phyloP scores from a whole-genome alignment of 64 coral and sea anemone genomes.

The Stylophora pistillata region DNA sequence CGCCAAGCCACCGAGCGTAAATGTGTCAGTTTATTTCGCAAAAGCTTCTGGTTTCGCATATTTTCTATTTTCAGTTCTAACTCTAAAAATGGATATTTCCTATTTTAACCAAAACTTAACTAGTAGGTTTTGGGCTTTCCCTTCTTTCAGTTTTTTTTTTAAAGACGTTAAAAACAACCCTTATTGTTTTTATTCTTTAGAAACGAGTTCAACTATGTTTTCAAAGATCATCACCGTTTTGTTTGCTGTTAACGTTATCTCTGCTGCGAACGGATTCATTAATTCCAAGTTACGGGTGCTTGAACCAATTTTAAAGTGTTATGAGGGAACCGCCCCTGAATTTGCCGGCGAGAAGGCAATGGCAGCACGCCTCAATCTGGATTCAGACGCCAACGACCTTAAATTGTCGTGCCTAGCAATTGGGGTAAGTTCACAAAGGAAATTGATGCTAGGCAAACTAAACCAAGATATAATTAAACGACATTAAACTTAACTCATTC shows the following conservation, averaged over 20 bases:
- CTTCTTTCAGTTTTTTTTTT: not conserved
- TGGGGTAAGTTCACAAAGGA: slow-evolving; percentile 27
- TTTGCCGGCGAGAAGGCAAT: slow-evolving; percentile 8
- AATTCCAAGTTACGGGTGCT: slow-evolving; percentile 22
- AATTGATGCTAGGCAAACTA: slow-evolving; percentile 1
- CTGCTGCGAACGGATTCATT: slow-evolving; percentile 34
- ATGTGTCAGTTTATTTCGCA: slow-evolving; percentile 1
- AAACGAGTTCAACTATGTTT: slow-evolving; percentile 19
- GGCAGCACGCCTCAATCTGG: slow-evolving; percentile 14
- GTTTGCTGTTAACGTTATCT: slow-evolving; percentile 13
- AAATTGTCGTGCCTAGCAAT: slow-evolving; percentile 13
- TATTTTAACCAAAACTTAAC: slow-evolving; percentile 6
- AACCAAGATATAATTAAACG: slow-evolving; percentile 13
- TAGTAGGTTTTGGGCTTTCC: slow-evolving; percentile 1
- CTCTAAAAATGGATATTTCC: slow-evolving; percentile 12
- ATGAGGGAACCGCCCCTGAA: slow-evolving; percentile 17
- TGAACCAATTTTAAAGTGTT: slow-evolving; percentile 25
- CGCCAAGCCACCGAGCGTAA: slow-evolving; percentile 1
- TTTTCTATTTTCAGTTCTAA: slow-evolving; percentile 4
- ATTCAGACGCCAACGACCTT: slow-evolving; percentile 28
- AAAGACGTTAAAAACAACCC: slow-evolving; percentile 11
- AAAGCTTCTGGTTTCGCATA: slow-evolving; percentile 1
- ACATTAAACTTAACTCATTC: not conserved
- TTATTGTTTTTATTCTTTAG: slow-evolving; percentile 19
- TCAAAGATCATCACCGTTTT: slow-evolving; percentile 29